Base-by-base conservation (phyloP, 2,113 vertebrate genomes). In the Barbus barbus region DNA sequence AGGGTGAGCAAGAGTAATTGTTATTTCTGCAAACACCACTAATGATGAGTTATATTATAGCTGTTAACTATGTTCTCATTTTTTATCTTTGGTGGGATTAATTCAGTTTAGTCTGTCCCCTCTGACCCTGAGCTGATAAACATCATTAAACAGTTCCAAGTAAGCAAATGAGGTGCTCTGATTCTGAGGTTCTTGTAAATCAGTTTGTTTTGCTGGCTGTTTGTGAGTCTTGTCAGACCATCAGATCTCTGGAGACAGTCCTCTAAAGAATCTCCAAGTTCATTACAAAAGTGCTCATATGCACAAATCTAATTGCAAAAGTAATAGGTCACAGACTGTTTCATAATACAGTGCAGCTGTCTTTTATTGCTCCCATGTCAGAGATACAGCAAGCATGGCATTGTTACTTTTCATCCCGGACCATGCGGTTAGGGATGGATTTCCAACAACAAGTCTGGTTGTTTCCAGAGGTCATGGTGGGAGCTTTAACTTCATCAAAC, bases 221-320 rank as follows among this genome's bases (percentile, higher is more conserved):
- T 86, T 85, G 84, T 33, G 84, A 81, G 81, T 20, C 51, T 36
- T 53, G 81, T 85, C 82, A 79, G 38, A 73, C 75, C 69, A 65
- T n/a, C 74, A 63, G 75, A 74, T 48, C 60, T 67, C 36, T 44
- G 61, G 31, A 83, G 76, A 79, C 72, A 26, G 48, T 56, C 31
- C 48, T 67, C 48, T 20, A 56, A 83, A 81, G 78, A 79, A 67
- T 73, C 85, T 80, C 83, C 26, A 51, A 85, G 71, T 87, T 87
- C 80, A 89, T 87, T 86, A 89, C 60, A 65, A 76, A 81, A 82
- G 69, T 31, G 63, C 46, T 69, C 41, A 44, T 44, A 44, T 44
- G 11, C 41, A 12, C 41, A 44, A 44, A 44, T 44, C 41, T 44
- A 44, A 44, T 12, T 44, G 41, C 41, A 44, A 44, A 12, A 44